These are phyloP conservation scores for Onthophagus sagittarius DNA, from an alignment of 2,888 invertebrate species.

Conservation along the genomic window DNA sequence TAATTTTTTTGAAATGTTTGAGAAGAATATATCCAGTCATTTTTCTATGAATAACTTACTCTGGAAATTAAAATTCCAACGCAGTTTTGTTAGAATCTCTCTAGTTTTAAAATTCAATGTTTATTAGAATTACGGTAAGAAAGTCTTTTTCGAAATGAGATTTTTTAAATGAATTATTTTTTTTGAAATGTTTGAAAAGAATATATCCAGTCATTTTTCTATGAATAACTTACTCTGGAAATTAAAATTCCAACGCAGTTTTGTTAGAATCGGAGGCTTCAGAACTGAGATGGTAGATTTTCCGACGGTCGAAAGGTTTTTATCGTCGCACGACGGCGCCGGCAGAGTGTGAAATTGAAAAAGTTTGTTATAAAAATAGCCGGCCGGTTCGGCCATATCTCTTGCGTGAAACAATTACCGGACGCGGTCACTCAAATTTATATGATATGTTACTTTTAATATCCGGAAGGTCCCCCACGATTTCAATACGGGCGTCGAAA, in stretches of 20 bases:
- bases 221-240: background rate
- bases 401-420: conserved; percentile 42
- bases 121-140: background rate
- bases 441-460: conserved; percentile 29
- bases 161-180: background rate
- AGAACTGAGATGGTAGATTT: conserved; percentile 43
- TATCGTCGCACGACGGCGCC: conserved; percentile 42
- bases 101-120: conserved; percentile 20
- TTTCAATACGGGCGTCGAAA: conserved; percentile 9
- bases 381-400: conserved; percentile 38
- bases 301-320: conserved; percentile 36
- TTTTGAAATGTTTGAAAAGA: background rate
- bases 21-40: background rate
- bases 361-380: conserved; percentile 46
- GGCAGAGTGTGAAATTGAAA: conserved; percentile 48
- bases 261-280: background rate
- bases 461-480: conserved; percentile 15
- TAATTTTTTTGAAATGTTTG: background rate
- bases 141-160: background rate
- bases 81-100: background rate
- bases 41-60: background rate
- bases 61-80: background rate
- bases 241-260: background rate
- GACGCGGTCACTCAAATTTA: conserved; percentile 24
- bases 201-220: background rate